Evolutionary conservation across 2,797 vertebrate species (phyloP).

Genomic region (Onychomys arenicola): DNA sequence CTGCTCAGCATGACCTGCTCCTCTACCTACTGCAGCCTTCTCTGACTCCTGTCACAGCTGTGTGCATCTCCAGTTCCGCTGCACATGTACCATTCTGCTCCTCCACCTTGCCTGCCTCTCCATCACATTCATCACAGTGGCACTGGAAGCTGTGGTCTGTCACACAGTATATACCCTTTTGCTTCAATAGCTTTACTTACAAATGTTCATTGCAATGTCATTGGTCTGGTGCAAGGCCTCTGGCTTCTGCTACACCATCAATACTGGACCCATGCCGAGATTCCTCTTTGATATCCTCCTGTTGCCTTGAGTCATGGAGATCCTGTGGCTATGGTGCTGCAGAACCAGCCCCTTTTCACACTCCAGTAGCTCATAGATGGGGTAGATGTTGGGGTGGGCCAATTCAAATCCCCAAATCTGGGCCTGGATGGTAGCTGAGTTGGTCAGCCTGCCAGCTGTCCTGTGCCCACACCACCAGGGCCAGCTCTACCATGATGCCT

Average conservation of each 20-base stretch:
- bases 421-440: neutral
- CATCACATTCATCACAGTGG: neutral
- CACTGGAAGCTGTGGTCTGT: neutral
- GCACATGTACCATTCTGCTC: neutral
- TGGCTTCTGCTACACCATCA: neutral
- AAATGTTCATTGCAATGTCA: neutral
- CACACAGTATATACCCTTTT: neutral
- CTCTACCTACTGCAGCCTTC: neutral
- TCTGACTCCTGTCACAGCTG: neutral
- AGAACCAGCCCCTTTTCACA: neutral
- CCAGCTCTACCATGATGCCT: neutral
- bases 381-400: neutral
- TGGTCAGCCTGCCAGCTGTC: neutral
- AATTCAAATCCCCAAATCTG: neutral
- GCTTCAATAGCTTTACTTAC: neutral
- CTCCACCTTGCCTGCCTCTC: neutral
- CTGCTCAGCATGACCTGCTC: neutral
- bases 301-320: neutral
- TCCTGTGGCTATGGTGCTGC: neutral
- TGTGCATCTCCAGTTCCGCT: neutral
- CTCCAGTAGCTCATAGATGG: neutral
- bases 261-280: neutral
- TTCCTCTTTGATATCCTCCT: neutral
- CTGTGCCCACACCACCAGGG: too few relatives aligned
- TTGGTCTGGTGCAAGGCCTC: neutral